A percentile compares a stretch with the other conserved stretches of the same genome.
Evolutionary conservation across 2,113 vertebrate genomes (phyloP).

Genomic region (Pituophis catenifer): DNA sequence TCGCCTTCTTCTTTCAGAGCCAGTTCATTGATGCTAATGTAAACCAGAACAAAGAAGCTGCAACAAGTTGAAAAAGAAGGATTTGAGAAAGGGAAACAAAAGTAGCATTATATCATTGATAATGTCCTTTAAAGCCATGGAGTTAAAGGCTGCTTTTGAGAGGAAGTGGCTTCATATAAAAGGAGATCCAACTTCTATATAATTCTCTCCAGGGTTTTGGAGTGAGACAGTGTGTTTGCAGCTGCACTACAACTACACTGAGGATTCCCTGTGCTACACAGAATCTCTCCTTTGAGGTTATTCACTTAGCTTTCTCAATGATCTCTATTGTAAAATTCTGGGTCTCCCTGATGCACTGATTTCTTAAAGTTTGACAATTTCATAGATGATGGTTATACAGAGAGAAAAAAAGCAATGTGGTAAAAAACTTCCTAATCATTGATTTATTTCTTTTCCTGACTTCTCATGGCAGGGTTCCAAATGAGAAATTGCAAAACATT

Average conservation of each 20-base stretch:
- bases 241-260: constrained; percentile 29
- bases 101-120: constrained; percentile 10
- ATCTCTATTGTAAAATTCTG: constrained; percentile 11
- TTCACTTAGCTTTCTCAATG: constrained; percentile 16
- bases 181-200: constrained; percentile 27
- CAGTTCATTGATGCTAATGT: neutral
- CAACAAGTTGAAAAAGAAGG: neutral
- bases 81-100: constrained; percentile 9
- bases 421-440: constrained; percentile 24
- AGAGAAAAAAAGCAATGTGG: constrained; percentile 17
- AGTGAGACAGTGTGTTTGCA: constrained; percentile 50
- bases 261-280: constrained; percentile 46
- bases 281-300: constrained; percentile 40
- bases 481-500: neutral
- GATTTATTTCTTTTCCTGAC: constrained; percentile 56
- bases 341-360: constrained; percentile 32
- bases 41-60: neutral
- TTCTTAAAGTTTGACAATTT: constrained; percentile 25
- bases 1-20: neutral
- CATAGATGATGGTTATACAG: constrained; percentile 23
- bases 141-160: constrained; percentile 18
- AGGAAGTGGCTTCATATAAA: constrained; percentile 58
- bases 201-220: constrained; percentile 40
- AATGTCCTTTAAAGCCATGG: neutral
- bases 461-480: constrained; percentile 21